phyloP scores from a whole-genome alignment of 2,888 invertebrate genomes.

The Platerodrilus igneus region DNA sequence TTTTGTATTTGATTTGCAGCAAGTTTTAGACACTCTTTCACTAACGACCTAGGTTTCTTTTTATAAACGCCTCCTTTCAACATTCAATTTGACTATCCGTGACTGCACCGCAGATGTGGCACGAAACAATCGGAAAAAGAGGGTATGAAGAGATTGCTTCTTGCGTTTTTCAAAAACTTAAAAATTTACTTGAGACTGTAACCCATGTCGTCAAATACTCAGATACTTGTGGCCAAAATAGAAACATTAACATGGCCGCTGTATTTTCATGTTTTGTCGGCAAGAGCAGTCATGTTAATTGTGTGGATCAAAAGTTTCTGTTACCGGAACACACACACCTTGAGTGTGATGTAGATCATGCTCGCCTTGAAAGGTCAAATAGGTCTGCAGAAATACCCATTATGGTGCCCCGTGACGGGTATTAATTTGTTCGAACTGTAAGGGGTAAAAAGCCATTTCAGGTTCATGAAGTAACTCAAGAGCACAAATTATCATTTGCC shows the following conservation, averaged over 20 bases:
- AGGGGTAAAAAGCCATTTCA: constrained; percentile 19
- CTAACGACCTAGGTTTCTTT: constrained; percentile 17
- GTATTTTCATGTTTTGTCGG: constrained; percentile 22
- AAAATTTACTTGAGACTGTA: constrained; percentile 16
- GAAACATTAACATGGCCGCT: constrained; percentile 24
- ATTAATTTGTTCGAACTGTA: constrained; percentile 19
- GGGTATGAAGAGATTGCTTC: constrained; percentile 16
- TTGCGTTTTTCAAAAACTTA: constrained; percentile 24
- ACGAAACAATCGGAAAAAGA: constrained; percentile 19
- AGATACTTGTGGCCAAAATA: constrained; percentile 29
- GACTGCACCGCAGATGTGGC: constrained; percentile 18
- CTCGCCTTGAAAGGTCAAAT: constrained; percentile 23
- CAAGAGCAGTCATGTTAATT: constrained; percentile 8
- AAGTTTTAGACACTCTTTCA: constrained; percentile 20
- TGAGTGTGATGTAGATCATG: constrained; percentile 27
- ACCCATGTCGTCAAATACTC: constrained; percentile 23
- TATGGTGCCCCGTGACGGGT: constrained; percentile 21
- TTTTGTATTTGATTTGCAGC: constrained; percentile 22
- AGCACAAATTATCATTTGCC: constrained; percentile 5
- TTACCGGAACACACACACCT: constrained; percentile 24
- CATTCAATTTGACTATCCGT: constrained; percentile 17
- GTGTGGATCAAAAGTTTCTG: constrained; percentile 26
- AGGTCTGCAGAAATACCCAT: constrained; percentile 16
- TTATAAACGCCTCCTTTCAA: constrained; percentile 18
- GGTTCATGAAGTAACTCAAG: constrained; percentile 15